phyloP scores from a whole-genome alignment of 2,888 invertebrate species.

The Xestia sexstrigata region DNA sequence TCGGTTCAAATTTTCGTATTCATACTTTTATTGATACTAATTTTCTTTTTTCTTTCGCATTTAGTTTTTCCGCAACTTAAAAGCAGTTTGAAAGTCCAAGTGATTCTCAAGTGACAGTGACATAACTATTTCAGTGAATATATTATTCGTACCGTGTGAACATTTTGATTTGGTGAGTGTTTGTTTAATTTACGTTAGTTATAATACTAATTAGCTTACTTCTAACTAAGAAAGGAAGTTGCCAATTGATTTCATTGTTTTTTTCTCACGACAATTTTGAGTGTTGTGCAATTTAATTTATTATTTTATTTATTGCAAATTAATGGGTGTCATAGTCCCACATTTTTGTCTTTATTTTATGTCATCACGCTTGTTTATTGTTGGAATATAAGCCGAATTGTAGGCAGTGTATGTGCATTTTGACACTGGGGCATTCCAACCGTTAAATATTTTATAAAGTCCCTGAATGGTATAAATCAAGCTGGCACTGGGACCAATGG shows the following conservation, averaged over 20 bases:
- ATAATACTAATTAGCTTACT: slow-evolving; percentile 58
- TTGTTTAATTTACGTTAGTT: slow-evolving; percentile 61
- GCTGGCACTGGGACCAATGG: too few relatives aligned
- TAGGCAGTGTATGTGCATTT: neutral
- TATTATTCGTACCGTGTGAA: slow-evolving; percentile 74
- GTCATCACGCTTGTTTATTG: neutral
- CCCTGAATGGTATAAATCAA: too few relatives aligned
- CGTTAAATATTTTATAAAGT: too few relatives aligned
- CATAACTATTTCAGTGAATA: slow-evolving; percentile 70
- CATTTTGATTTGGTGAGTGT: slow-evolving; percentile 75
- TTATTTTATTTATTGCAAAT: slow-evolving; percentile 30
- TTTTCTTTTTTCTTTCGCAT: slow-evolving; percentile 46
- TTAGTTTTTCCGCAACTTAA: slow-evolving; percentile 59
- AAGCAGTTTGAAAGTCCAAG: slow-evolving; percentile 74
- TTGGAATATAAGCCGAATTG: neutral
- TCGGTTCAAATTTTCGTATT: slow-evolving; percentile 5
- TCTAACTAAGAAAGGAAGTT: slow-evolving; percentile 56
- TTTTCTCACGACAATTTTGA: slow-evolving; percentile 59
- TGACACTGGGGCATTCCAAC: too few relatives aligned
- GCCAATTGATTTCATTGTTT: slow-evolving; percentile 60
- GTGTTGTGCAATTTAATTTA: slow-evolving; percentile 51
- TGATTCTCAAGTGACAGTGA: slow-evolving; percentile 71
- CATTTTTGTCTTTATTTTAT: neutral
- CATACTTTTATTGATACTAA: slow-evolving; percentile 36
- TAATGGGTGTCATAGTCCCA: slow-evolving; percentile 14